Evolutionary conservation across 2,888 invertebrate genomes (phyloP), one percentile per base, ranked within the genome.

Genomic region (Anticlea derivata): DNA sequence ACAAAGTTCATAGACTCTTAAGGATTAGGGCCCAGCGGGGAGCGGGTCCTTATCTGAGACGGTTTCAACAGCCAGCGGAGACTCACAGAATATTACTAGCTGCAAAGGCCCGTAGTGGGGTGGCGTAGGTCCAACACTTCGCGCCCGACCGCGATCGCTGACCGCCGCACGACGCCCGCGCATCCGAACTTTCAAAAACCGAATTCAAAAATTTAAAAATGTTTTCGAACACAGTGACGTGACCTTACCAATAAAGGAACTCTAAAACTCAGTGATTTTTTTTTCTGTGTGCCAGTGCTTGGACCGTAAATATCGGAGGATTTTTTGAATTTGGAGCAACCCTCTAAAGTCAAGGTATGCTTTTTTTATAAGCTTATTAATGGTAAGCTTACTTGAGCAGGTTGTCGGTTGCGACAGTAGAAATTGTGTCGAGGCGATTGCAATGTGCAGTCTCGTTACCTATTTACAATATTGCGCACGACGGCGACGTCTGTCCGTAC

Each of bases 11-110:
- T 81, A 81, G 81, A 80, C 80, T 78, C 73, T 17, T 13, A 81
- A 82, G 81, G 81, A 83, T 85, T 83, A 81, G 81, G 76, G 80
- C 77, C 70, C 75, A 70, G 78, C 82, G 80, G 84, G 85, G 80
- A 74, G 75, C 74, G 74, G 76, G 80, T 80, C 84, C 85, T 86
- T 86, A 87, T 87, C 87, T 82, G 69, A 65, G 74, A 70, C 72
- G 63, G 77, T 81, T 83, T 77, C 76, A 68, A 80, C 81, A 80
- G 76, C 70, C 57, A 53, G 47, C 44, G 11, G 30, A 41, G 41
- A 47, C 23, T 10, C 40, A n/a, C n/a, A 30, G 24, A 48, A 17
- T 23, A 41, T 27, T 37, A 27, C 26, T 40, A 35, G 38, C 37
- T 44, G 40, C 26, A 20, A 39, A 7, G 37, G 54, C 55, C 59